Conservation (phyloP, 92 coral and sea anemone species). For the Epizoanthus ramosus region DNA sequence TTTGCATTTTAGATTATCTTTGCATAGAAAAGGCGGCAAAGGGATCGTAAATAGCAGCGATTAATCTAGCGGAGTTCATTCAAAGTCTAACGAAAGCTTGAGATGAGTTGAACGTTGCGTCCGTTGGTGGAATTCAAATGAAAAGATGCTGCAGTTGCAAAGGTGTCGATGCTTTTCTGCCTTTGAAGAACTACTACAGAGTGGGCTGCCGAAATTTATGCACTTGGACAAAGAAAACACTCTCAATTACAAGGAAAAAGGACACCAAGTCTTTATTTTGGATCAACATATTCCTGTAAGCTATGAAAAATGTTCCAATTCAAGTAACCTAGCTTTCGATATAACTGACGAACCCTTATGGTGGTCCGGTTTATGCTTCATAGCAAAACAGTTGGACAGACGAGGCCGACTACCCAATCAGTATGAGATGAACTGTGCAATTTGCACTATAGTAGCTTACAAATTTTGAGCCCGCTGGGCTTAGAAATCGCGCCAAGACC, state of each 20-base stretch:
- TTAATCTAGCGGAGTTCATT: slow-evolving; percentile 22
- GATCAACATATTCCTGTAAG: slow-evolving; percentile 27
- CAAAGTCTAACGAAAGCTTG: background rate
- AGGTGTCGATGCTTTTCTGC: background rate
- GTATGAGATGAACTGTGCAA: slow-evolving; percentile 24
- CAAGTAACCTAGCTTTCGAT: background rate
- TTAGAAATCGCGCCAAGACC: slow-evolving; percentile 7
- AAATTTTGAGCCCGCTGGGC: slow-evolving; percentile 36
- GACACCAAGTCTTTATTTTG: background rate
- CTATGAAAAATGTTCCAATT: background rate
- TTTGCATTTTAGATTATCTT: slow-evolving; percentile 45
- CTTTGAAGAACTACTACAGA: slow-evolving; percentile 3
- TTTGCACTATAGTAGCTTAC: slow-evolving; percentile 38
- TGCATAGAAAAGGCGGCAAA: slow-evolving; percentile 41
- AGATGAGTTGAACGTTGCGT: background rate
- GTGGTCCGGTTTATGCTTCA: background rate
- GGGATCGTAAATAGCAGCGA: slow-evolving; percentile 19
- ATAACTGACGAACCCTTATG: background rate
- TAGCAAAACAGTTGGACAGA: background rate
- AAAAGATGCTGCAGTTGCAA: background rate
- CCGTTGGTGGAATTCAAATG: background rate
- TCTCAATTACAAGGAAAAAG: background rate
- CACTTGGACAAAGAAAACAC: slow-evolving; percentile 7
- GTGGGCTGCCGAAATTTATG: slow-evolving; percentile 17
- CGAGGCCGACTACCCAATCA: slow-evolving; percentile 25